Evolutionary conservation across 2,113 vertebrate genomes (phyloP), one percentile per base, ranked within the genome.

Genomic region (Oenanthe oenanthe): DNA sequence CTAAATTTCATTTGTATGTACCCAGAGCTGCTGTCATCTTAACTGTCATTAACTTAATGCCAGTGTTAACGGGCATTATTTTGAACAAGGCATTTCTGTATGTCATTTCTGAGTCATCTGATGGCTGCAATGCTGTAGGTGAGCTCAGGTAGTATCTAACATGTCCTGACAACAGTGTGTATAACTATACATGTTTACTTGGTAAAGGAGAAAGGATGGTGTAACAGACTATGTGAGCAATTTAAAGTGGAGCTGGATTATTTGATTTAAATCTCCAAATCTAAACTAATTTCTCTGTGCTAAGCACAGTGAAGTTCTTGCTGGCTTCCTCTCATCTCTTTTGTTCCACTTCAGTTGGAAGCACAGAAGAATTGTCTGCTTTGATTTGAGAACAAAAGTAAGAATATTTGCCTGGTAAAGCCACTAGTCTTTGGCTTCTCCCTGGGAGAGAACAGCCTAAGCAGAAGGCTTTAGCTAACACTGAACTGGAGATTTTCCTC

Each of bases 1-100:
- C 29, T 91, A 1, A 76, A 40, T 75, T 65, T 67, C 22, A 47
- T 70, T 32, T 48, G 5, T 5, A 2, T 0, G 0, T 61, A 28
- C 9, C 7, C 26, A 66, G 45, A 84, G 25, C 45, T 89, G 45
- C 51, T 45, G n/a, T 56, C 36, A 28, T 43, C 26, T 60, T 34
- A 48, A 48, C 45, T 65, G 18, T n/a, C n/a, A n/a, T n/a, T n/a
- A n/a, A n/a, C n/a, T n/a, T n/a, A n/a, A n/a, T n/a, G n/a, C n/a
- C n/a, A n/a, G n/a, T 45, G 24, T 47, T 63, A 56, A 31, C 13
- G 4, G 21, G 10, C 13, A 4, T 31, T 66, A 42, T 47, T 60
- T 26, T 67, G 48, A 62, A 2, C 15, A 17, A 61, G 32, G 8
- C 13, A 7, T 78, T 85, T 67, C 40, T 74, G 0, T 34, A 4